phyloP scores from a whole-genome alignment of 2,888 invertebrate species.

The Acleris holmiana region DNA sequence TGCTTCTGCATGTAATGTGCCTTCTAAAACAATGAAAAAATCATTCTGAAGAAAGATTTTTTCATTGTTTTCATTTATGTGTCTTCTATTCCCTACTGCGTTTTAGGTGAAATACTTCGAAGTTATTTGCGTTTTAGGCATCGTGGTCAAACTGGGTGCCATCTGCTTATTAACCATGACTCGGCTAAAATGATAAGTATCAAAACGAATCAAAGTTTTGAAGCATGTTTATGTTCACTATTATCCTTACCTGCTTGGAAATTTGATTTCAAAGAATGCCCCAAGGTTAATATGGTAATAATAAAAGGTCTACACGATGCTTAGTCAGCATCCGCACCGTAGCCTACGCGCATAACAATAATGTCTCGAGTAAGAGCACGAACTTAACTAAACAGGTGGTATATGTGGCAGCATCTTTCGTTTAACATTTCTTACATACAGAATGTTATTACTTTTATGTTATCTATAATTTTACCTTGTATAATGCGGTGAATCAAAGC shows the following conservation, averaged over 20 bases:
- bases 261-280: conserved; percentile 29
- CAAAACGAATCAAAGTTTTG: not conserved
- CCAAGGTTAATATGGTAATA: conserved; percentile 30
- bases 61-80: too few species aligned
- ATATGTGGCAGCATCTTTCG: not conserved
- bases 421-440: not conserved
- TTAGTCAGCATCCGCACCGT: conserved; percentile 15
- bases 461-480: not conserved
- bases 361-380: conserved; percentile 13
- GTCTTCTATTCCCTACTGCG: too few species aligned
- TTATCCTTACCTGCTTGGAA: conserved; percentile 29
- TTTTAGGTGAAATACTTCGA: not conserved
- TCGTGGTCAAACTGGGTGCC: not conserved
- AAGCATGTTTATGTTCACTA: conserved; percentile 8
- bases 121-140: not conserved
- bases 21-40: too few species aligned
- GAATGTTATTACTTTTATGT: not conserved
- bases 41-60: too few species aligned
- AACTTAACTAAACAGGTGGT: conserved; percentile 5
- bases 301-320: conserved; percentile 19
- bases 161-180: not conserved
- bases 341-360: conserved; percentile 13
- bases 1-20: too few species aligned
- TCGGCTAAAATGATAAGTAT: conserved; percentile 28
- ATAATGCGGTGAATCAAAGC: conserved; percentile 22